Evolutionary conservation across 1,140 invertebrate genomes (phyloP).

Genomic region (Doryteuthis pealeii): DNA sequence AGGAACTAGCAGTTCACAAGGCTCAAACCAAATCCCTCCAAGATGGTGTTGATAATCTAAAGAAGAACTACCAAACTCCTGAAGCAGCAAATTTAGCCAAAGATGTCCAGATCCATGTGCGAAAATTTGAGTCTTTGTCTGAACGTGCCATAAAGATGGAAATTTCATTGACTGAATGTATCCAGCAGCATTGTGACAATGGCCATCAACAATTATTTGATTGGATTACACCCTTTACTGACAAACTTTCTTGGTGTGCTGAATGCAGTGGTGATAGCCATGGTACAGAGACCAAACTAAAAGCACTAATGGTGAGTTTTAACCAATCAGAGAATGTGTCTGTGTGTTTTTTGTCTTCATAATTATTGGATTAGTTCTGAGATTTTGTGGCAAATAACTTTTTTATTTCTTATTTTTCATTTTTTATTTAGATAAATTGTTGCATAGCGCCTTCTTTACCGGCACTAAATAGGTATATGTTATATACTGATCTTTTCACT

Average conservation of each 20-base stretch:
- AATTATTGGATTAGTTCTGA: no score
- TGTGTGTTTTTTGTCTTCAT: no score
- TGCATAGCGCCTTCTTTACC: no score
- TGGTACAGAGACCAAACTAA: conserved; percentile 88
- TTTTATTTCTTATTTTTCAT: no score
- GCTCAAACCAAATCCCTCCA: conserved; percentile 71
- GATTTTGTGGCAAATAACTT: no score
- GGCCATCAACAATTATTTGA: conserved; percentile 79
- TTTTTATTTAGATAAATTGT: no score
- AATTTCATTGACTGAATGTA: conserved; percentile 75
- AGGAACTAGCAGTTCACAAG: conserved; percentile 66
- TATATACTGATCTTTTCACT: no score
- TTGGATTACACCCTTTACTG: conserved; percentile 75
- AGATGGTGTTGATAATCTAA: conserved; percentile 71
- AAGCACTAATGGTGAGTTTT: conserved; percentile 62
- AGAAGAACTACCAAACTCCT: conserved; percentile 60
- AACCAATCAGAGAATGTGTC: no score
- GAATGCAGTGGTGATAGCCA: conserved; percentile 85
- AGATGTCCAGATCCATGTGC: conserved; percentile 47
- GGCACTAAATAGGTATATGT: no score
- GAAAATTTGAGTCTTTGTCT: conserved; percentile 75
- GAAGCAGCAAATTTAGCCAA: conserved; percentile 53
- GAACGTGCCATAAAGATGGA: conserved; percentile 65
- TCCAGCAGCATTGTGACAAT: conserved; percentile 86
- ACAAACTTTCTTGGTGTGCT: conserved; percentile 90